phyloP scores from a whole-genome alignment of 37 sponge, comb jelly and placozoan genomes.

The Hormiphora californensis region DNA sequence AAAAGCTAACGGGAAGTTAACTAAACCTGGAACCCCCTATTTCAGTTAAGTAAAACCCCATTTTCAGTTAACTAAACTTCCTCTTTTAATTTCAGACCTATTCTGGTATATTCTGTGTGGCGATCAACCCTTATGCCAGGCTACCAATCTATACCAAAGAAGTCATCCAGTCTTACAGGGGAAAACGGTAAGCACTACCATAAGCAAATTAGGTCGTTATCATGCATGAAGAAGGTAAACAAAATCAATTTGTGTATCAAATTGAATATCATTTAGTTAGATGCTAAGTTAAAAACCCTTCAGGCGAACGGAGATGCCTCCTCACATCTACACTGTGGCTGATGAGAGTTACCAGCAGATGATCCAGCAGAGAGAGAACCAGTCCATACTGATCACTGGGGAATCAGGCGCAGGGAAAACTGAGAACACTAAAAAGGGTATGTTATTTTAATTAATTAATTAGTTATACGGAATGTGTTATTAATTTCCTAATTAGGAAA shows the following conservation, averaged over 20 bases:
- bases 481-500: too few relatives aligned
- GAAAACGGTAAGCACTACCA: conserved; percentile 63
- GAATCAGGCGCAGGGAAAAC: conserved; percentile 56
- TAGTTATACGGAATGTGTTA: too few relatives aligned
- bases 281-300: too few relatives aligned
- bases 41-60: too few relatives aligned
- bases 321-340: conserved; percentile 55
- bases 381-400: conserved; percentile 50
- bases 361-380: conserved; percentile 55
- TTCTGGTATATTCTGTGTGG: conserved; percentile 98
- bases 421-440: conserved; percentile 55
- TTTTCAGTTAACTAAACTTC: too few relatives aligned
- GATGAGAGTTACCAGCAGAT: conserved; percentile 49
- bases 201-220: not conserved
- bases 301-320: conserved; percentile 56
- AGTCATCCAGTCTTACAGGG: conserved; percentile 87
- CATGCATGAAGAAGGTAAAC: not conserved
- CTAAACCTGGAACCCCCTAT: too few relatives aligned
- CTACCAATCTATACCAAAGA: conserved; percentile 87
- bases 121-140: conserved; percentile 87
- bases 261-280: too few relatives aligned
- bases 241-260: too few relatives aligned
- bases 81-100: conserved; percentile 73
- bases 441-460: not conserved
- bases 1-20: too few relatives aligned